Evolutionary conservation across 2,888 invertebrate genomes (phyloP).

Genomic region (Didymodactylos carnosus): DNA sequence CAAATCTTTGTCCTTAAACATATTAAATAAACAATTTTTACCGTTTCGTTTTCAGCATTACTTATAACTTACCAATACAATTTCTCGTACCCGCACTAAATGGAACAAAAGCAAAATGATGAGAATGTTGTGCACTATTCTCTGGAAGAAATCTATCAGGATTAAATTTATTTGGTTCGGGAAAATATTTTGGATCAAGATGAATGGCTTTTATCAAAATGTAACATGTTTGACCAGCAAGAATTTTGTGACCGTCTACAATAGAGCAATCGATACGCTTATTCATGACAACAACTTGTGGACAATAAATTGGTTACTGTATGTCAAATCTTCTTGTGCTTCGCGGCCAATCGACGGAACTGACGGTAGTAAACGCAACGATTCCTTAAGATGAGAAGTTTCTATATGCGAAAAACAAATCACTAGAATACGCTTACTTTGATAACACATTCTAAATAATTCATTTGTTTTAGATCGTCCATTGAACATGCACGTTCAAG

Average conservation of each 20-base stretch:
- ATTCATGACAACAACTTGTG: too few species aligned
- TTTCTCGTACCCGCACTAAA: constrained; percentile 38
- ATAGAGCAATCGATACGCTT: background rate
- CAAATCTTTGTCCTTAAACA: constrained; percentile 24
- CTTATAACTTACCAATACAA: constrained; percentile 33
- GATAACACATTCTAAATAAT: constrained; percentile 37
- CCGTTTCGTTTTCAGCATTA: background rate
- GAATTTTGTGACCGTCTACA: constrained; percentile 20
- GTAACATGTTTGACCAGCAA: constrained; percentile 24
- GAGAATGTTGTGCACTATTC: constrained; percentile 51
- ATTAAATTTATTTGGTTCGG: constrained; percentile 50
- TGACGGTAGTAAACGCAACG: constrained; percentile 36
- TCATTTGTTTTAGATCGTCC: constrained; percentile 35
- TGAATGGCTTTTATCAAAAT: constrained; percentile 35
- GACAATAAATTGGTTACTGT: constrained; percentile 20
- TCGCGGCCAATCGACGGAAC: constrained; percentile 35
- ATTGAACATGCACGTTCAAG: constrained; percentile 32
- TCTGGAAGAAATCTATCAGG: constrained; percentile 58
- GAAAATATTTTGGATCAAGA: constrained; percentile 44
- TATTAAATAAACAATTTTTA: background rate
- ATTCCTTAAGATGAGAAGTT: constrained; percentile 27
- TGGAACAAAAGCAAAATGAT: constrained; percentile 38
- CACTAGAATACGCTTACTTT: too few species aligned
- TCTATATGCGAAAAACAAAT: too few species aligned
- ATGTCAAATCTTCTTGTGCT: constrained; percentile 27